phyloP scores from a whole-genome alignment of 1,140 invertebrate genomes.

The Hypsibius dujardini region DNA sequence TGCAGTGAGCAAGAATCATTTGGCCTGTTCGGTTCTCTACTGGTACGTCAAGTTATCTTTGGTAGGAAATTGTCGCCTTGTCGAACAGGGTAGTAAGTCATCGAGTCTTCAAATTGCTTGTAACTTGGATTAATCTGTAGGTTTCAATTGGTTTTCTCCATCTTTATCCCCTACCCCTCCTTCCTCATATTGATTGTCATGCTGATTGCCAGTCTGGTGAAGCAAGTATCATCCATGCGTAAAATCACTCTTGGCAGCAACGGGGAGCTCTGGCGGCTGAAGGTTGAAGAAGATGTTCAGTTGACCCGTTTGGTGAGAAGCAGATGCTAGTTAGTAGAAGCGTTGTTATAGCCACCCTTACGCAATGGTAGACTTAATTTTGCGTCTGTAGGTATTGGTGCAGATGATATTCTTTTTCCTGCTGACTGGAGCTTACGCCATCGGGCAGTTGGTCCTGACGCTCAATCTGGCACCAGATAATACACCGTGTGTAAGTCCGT shows the following conservation, averaged over 20 bases:
- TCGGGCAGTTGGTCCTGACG: constrained; percentile 17
- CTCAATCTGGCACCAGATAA: not conserved
- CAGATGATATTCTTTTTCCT: constrained; percentile 1
- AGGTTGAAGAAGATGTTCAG: not conserved
- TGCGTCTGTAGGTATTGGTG: not conserved
- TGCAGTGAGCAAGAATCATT: not conserved
- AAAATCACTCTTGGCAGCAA: constrained; percentile 13
- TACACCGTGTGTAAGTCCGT: not conserved
- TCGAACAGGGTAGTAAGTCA: too few relatives aligned
- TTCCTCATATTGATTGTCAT: constrained; percentile 2
- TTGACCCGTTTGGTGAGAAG: not conserved
- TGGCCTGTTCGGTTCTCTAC: constrained; percentile 7
- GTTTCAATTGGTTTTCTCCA: constrained; percentile 5
- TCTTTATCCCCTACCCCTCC: not conserved
- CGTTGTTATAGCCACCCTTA: too few relatives aligned
- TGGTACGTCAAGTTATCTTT: not conserved
- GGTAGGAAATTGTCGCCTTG: too few relatives aligned
- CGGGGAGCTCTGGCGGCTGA: constrained; percentile 12
- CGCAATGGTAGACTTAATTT: too few relatives aligned
- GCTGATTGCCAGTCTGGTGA: not conserved
- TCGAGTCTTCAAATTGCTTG: too few relatives aligned
- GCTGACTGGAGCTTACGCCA: constrained; percentile 14
- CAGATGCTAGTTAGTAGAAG: too few relatives aligned
- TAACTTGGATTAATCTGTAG: too few relatives aligned
- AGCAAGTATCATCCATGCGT: not conserved